Evolutionary conservation across 2,113 vertebrate species (phyloP).

Genomic region (Toxotes chatareus): DNA sequence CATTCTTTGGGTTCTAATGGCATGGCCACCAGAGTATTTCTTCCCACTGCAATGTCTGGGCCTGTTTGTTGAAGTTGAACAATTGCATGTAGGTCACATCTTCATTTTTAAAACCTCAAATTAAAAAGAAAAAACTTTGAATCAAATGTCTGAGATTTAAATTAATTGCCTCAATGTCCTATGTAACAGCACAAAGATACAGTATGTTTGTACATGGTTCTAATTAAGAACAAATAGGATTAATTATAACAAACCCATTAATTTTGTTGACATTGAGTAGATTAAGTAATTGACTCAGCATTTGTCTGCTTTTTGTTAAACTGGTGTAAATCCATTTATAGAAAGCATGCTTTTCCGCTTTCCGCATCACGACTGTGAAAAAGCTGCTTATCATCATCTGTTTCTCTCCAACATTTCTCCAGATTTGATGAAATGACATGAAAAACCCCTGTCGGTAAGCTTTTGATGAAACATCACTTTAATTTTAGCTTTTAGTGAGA

Average conservation of each 20-base stretch:
- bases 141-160: slow-evolving; percentile 1
- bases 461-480: neutral
- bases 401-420: neutral
- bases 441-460: neutral
- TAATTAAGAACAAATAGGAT: slow-evolving; percentile 24
- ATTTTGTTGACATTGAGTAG: neutral
- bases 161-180: neutral
- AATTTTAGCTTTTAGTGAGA: neutral
- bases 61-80: neutral
- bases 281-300: slow-evolving; percentile 6
- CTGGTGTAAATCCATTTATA: slow-evolving; percentile 16
- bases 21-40: neutral
- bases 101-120: neutral
- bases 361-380: slow-evolving; percentile 7
- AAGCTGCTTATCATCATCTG: slow-evolving; percentile 1
- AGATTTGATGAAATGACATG: slow-evolving; percentile 7
- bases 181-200: neutral
- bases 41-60: neutral
- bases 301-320: slow-evolving; percentile 10
- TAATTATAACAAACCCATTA: slow-evolving; percentile 26
- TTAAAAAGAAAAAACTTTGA: neutral
- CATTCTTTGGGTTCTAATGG: neutral
- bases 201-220: neutral
- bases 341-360: slow-evolving; percentile 28
- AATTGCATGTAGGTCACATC: neutral